phyloP scores from a whole-genome alignment of 1,140 invertebrate genomes.

The Paralvinella palmiformis region DNA sequence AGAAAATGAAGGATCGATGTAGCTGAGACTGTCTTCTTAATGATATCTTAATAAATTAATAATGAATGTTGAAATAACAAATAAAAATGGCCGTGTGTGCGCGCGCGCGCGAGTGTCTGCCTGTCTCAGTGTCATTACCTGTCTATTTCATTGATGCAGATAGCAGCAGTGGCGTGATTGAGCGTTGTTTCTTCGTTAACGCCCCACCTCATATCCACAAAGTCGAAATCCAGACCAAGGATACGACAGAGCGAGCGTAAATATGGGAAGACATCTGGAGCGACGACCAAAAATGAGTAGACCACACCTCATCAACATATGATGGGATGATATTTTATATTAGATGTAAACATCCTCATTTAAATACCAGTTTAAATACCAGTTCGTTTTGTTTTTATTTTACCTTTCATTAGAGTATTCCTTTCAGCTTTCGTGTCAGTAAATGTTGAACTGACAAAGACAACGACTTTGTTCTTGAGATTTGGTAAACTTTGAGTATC shows the following conservation, averaged over 20 bases:
- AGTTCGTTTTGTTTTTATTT: no score
- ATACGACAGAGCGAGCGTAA: slow-evolving; percentile 5
- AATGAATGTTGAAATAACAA: no score
- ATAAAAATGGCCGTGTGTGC: no score
- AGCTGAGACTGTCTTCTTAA: no score
- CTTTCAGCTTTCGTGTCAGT: slow-evolving; percentile 13
- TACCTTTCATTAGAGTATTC: slow-evolving; percentile 14
- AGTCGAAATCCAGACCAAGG: slow-evolving; percentile 9
- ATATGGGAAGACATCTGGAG: slow-evolving; percentile 12
- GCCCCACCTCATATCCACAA: slow-evolving; percentile 11
- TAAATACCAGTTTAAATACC: no score
- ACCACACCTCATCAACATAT: no score
- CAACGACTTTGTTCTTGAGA: neutral
- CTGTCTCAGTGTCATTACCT: slow-evolving; percentile 11
- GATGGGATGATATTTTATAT: no score
- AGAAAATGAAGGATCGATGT: no score
- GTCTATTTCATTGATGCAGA: neutral
- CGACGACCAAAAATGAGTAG: neutral
- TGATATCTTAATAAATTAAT: no score
- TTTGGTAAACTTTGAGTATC: neutral
- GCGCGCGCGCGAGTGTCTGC: no score
- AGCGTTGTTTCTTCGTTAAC: slow-evolving; percentile 7
- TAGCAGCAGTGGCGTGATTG: slow-evolving; percentile 2
- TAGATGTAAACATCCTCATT: no score
- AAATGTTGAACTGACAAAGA: slow-evolving; percentile 14